These are phyloP conservation scores for Sanderia malayensis DNA, from an alignment of 30 jellyfish, hydroid and myxozoan genomes.

Conservation along the genomic window DNA sequence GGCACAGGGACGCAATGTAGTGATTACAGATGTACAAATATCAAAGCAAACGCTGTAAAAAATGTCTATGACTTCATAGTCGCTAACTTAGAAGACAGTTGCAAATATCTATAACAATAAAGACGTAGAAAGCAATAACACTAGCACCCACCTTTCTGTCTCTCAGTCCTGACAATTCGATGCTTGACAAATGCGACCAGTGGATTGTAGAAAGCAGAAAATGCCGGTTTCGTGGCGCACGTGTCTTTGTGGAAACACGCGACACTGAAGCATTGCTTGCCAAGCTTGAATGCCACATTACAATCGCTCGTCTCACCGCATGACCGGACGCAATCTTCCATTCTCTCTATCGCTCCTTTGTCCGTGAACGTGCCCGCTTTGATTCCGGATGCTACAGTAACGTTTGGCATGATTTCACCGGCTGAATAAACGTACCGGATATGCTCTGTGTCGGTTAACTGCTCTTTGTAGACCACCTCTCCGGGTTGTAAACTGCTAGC, in stretches of 20 bases:
- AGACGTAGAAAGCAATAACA: too few relatives aligned
- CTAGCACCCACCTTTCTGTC: slow-evolving; percentile 68
- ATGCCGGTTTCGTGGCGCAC: slow-evolving; percentile 86
- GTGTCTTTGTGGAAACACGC: slow-evolving; percentile 77
- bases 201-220: slow-evolving; percentile 78
- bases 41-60: too few relatives aligned
- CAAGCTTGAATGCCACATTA: slow-evolving; percentile 89
- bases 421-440: slow-evolving; percentile 57
- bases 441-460: slow-evolving; percentile 68
- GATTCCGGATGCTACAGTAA: slow-evolving; percentile 79
- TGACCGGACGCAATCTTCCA: slow-evolving; percentile 80
- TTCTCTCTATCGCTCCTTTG: slow-evolving; percentile 70
- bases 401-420: slow-evolving; percentile 50
- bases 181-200: slow-evolving; percentile 80
- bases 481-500: slow-evolving; percentile 53
- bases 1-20: too few relatives aligned
- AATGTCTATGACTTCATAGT: too few relatives aligned
- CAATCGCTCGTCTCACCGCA: slow-evolving; percentile 84
- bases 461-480: slow-evolving; percentile 88
- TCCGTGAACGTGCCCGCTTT: slow-evolving; percentile 90
- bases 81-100: too few relatives aligned
- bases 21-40: too few relatives aligned
- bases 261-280: slow-evolving; percentile 89
- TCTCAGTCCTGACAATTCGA: slow-evolving; percentile 47
- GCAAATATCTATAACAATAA: too few relatives aligned